Base-by-base conservation (phyloP, 2,113 vertebrate species). In the Zapus hudsonius region DNA sequence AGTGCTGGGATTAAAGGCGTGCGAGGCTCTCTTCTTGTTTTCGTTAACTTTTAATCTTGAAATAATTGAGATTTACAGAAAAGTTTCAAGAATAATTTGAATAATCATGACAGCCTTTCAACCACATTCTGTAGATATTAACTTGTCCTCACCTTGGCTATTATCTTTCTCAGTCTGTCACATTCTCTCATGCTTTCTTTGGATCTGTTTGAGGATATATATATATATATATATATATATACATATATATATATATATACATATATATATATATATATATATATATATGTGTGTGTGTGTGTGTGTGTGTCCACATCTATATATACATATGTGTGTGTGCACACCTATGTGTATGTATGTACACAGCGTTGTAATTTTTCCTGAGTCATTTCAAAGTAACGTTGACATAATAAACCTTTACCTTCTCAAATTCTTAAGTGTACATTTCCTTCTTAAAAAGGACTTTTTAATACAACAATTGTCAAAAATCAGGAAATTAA, bases 21-120 rank as follows among this genome's bases (percentile, higher is more conserved):
- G n/a, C n/a, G n/a, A n/a, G n/a, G n/a, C n/a, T n/a, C n/a, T 91
- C 44, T 79, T 64, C 16, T 31, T 55, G 29, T 36, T 22, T 94
- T 80, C 44, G 55, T 73, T 72, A 66, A 42, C 20, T 70, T 84
- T 57, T 84, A 36, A 72, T 40, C 87, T 90, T 88, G 57, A 92
- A 79, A 31, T 72, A 75, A 57, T 76, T 90, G 55, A 72, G 40
- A 85, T 92, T 89, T 92, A 64, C 8, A 47, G 86, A 95, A 64
- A 83, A 63, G 47, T 76, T 86, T 33, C 23, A 75, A 74, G 42
- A 80, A 74, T 87, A 69, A 91, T 80, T 78, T 82, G 61, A 89
- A 70, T 47, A 79, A 69, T 89, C 82, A 27, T 31, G 64, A 20
- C 57, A 63, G 83, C 36, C 69, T 67, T 85, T 82, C n/a, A 78